Base-by-base conservation (phyloP, 1,140 invertebrate species). In the Muscidifurax raptorellus region DNA sequence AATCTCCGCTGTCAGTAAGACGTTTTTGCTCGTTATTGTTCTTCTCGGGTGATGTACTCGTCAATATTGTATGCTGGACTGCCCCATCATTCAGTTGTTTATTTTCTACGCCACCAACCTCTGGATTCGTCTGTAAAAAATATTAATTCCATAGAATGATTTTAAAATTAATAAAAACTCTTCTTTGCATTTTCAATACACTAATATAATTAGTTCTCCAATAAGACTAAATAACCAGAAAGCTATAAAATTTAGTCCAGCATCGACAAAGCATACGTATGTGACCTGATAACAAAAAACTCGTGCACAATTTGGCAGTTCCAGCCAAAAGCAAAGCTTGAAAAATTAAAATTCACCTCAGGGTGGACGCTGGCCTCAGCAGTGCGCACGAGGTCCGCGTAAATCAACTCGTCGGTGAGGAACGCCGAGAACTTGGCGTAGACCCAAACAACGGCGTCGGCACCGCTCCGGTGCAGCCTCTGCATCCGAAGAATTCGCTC, bases 401-500 rank as follows among this genome's bases (percentile, higher is more conserved):
- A 91, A 82, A 90, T 88, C 27, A 91, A 85, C 77, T 91, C 87
- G 71, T 93, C 90, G 80, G 83, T 88, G 79, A 93, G 32, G 22
- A 88, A 25, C 18, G 86, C 27, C 2, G 75, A 86, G 84, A 90
- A 89, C 59, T 89, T 90, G 72, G 86, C 86, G 66, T 90, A 90
- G 36, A 92, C 88, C 40, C 86, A 86, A 87, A 90, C 90, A 69
- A 93, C 88, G 12, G 89, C 67, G 52, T 91, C 89, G 13, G 86
- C 80, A 77, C 85, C 88, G 69, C 88, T 79, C 36, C 88, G 89
- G 28, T 91, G 89, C 66, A 91, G 47, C 80, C 88, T 87, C 82
- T 93, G 92, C 88, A 92, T 90, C 40, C 86, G 87, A 74, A 90
- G 87, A 81, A 93, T 91, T 59, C 90, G 86, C 74, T 91, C 90